phyloP scores from a whole-genome alignment of 2,888 invertebrate species.

The Apantesis nais region DNA sequence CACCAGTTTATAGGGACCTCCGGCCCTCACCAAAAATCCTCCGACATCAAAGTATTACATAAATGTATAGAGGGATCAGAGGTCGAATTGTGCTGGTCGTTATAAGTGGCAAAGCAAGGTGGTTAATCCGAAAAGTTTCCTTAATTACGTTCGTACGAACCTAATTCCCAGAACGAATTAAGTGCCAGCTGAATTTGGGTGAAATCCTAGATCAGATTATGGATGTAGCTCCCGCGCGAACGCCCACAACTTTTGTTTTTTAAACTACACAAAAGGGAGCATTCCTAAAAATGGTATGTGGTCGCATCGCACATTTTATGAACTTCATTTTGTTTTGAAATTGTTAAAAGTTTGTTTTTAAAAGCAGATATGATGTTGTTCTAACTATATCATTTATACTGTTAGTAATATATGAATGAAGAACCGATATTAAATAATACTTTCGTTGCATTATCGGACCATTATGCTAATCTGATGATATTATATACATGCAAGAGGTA shows the following conservation, averaged over 20 bases:
- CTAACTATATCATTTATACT: no score
- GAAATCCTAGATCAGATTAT: constrained; percentile 72
- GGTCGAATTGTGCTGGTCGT: constrained; percentile 56
- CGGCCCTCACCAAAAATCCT: constrained; percentile 13
- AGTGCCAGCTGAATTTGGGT: constrained; percentile 71
- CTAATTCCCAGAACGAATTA: constrained; percentile 82
- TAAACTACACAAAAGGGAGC: constrained; percentile 38
- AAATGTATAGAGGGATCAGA: constrained; percentile 41
- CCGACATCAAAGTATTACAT: constrained; percentile 17
- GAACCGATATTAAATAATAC: no score
- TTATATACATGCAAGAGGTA: no score
- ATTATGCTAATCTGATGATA: no score
- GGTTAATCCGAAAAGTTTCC: constrained; percentile 82
- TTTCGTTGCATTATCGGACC: no score
- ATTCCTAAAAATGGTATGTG: constrained; percentile 22
- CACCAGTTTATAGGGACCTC: constrained; percentile 59
- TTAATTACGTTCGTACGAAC: constrained; percentile 80
- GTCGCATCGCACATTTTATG: background rate
- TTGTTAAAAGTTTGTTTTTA: background rate
- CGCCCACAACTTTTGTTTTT: constrained; percentile 29
- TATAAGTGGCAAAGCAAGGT: constrained; percentile 76
- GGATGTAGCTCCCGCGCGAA: constrained; percentile 51
- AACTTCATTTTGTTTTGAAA: no score
- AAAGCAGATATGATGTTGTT: background rate
- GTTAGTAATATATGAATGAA: no score